Conservation (phyloP, 1,140 invertebrate genomes). For the Teleopsis dalmanni region DNA sequence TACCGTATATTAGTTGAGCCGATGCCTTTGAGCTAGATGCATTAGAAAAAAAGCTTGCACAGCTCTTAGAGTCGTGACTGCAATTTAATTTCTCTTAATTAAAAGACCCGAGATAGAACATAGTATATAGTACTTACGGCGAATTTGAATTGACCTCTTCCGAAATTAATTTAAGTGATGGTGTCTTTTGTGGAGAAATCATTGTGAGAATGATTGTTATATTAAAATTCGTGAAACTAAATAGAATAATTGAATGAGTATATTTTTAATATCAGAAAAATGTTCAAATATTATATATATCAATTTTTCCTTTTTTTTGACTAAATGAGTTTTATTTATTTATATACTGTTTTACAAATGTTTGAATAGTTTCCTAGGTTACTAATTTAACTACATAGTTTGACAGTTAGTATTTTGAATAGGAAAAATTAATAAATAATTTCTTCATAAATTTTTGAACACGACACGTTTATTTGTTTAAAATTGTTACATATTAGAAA, state of each 20-base stretch:
- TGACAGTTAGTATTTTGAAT: too few species aligned
- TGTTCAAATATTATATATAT: too few species aligned
- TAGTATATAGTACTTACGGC: constrained; percentile 8
- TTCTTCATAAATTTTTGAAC: too few species aligned
- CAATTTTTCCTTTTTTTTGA: too few species aligned
- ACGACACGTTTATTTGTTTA: too few species aligned
- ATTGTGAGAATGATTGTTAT: constrained; percentile 1
- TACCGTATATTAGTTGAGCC: constrained; percentile 29
- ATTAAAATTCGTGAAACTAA: not conserved
- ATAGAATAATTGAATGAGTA: not conserved
- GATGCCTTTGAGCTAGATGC: constrained; percentile 37
- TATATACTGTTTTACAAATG: too few species aligned
- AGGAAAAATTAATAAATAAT: too few species aligned
- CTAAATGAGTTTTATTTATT: too few species aligned
- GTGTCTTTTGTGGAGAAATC: constrained; percentile 10
- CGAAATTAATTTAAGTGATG: constrained; percentile 5
- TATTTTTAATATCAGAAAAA: not conserved
- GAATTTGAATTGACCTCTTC: constrained; percentile 6
- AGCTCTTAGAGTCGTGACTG: constrained; percentile 38
- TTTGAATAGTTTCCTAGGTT: too few species aligned
- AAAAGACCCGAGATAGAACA: not conserved
- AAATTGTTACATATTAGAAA: too few species aligned
- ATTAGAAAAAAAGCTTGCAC: constrained; percentile 37
- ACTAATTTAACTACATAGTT: too few species aligned
- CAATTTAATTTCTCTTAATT: too few species aligned